Base-by-base conservation (phyloP, 2,797 vertebrate species). In the Percopsis omiscomaycus region DNA sequence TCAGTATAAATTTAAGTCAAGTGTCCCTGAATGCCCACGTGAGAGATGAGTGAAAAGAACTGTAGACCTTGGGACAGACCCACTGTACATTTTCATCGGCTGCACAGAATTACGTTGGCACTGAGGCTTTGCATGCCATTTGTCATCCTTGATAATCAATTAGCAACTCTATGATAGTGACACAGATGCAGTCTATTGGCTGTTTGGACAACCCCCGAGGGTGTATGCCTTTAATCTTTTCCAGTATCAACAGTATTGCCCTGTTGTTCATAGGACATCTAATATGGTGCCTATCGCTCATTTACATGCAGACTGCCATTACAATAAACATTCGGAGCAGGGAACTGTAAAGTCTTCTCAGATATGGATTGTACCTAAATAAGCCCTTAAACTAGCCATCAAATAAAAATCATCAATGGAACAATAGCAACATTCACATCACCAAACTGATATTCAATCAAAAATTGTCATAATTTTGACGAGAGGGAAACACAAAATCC, bases 1-100 rank as follows among this genome's bases (percentile, higher is more conserved):
- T 99, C 95, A 95, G 95, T 95, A 94, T 95, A 95, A 92, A 94
- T 94, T 96, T 96, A 89, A 95, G 94, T 94, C 93, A 94, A 92
- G 90, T 93, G 89, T 86, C 92, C 90, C 89, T 80, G 83, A 82
- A 87, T 88, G 91, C 87, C 86, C 86, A 83, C 88, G 86, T 89
- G 90, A 92, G 86, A 90, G 86, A 92, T 91, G 89, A 90, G 88
- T 80, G 87, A 85, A 83, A 90, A 90, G 88, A 90, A 85, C 89
- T 71, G 72, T 79, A 87, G 90, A 92, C 87, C 89, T 84, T 86
- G 89, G 86, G 87, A 87, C 84, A 78, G 88, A 73, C 78, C 71
- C 63, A 76, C 85, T 86, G 87, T 88, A 89, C 84, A 88, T 87
- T 88, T 81, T 90, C 86, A 84, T 85, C 65, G 69, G 78, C 83